Conservation (phyloP, 2,113 vertebrate genomes). For the Lanius collurio region DNA sequence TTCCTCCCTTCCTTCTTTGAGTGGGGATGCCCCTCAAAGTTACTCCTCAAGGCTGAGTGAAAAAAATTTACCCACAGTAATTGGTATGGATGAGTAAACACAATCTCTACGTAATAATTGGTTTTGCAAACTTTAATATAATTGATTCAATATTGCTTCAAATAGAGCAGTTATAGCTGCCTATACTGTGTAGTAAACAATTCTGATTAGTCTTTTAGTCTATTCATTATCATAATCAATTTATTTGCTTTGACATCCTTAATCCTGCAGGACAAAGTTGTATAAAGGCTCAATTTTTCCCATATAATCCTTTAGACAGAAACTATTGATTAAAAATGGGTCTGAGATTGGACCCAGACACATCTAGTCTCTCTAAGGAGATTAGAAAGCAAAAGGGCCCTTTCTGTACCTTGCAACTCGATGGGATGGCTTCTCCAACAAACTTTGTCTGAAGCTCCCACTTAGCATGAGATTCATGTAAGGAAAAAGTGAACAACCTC, state of each 20-base stretch:
- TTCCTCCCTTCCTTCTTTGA: neutral
- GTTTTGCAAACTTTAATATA: neutral
- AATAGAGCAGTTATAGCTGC: neutral
- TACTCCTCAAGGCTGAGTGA: accelerated
- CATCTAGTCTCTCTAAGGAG: neutral
- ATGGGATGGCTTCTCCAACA: neutral
- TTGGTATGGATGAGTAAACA: neutral
- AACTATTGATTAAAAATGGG: neutral
- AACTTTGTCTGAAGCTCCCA: neutral
- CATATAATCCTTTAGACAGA: neutral
- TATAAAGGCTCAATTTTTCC: neutral
- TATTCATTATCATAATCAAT: neutral
- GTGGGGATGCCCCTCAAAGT: neutral
- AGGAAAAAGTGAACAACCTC: neutral
- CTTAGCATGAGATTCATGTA: neutral
- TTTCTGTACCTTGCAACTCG: neutral
- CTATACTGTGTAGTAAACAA: neutral
- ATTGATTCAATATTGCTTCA: neutral
- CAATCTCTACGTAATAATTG: neutral
- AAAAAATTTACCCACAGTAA: neutral
- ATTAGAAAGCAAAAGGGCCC: neutral
- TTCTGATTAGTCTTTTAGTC: neutral
- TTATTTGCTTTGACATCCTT: neutral
- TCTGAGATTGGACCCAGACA: neutral
- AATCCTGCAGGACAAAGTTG: neutral